phyloP scores from a whole-genome alignment of 2,888 invertebrate species.

The Trichogramma dendrolimi region DNA sequence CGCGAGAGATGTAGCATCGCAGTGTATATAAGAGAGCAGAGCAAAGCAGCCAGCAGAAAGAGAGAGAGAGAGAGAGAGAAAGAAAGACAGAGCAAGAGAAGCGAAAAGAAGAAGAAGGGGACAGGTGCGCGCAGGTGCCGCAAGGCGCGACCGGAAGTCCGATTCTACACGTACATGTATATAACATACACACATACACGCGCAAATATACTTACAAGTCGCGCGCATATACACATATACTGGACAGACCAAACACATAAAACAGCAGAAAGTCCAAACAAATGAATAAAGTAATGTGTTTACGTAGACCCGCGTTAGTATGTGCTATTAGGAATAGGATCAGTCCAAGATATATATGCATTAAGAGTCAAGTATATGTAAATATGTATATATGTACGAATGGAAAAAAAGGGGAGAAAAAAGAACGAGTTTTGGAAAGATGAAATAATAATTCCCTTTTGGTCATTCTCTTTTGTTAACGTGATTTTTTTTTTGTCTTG shows the following conservation, averaged over 20 bases:
- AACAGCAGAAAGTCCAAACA: constrained; percentile 23
- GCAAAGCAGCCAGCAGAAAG: constrained; percentile 14
- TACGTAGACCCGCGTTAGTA: too few species aligned
- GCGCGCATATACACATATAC: too few species aligned
- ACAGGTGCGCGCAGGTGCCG: constrained; percentile 48
- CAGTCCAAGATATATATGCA: too few species aligned
- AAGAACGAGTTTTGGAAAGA: background rate
- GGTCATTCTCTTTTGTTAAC: background rate
- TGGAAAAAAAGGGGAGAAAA: background rate
- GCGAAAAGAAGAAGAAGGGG: constrained; percentile 33
- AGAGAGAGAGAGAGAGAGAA: constrained; percentile 11
- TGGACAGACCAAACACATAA: too few species aligned
- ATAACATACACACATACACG: too few species aligned
- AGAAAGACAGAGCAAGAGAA: constrained; percentile 19
- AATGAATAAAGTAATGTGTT: constrained; percentile 8
- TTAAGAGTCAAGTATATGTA: too few species aligned
- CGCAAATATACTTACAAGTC: too few species aligned
- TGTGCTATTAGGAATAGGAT: too few species aligned
- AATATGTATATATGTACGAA: too few species aligned
- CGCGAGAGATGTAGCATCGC: constrained; percentile 8
- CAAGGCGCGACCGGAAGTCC: constrained; percentile 49
- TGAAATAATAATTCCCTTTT: background rate
- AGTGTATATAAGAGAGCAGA: constrained; percentile 10
- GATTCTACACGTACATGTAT: constrained; percentile 22
- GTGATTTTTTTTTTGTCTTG: background rate